Evolutionary conservation across 1,140 invertebrate species (phyloP).

Genomic region (Aphelenchoides avenae): DNA sequence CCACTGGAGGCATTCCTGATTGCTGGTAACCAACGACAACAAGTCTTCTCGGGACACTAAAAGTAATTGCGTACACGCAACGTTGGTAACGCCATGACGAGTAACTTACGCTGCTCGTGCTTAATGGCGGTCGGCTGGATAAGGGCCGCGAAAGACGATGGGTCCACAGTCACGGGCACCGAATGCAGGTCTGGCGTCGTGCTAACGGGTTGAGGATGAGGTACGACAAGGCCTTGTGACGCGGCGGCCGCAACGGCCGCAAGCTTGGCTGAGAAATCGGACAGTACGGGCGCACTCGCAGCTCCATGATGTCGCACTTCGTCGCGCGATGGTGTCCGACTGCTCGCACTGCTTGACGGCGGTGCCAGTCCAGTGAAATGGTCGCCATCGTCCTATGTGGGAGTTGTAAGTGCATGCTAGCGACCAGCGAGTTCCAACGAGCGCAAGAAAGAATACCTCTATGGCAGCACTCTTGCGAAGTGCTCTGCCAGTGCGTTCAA

Average conservation of each 20-base stretch:
- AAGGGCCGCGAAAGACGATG: constrained; percentile 2
- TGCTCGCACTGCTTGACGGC: constrained; percentile 10
- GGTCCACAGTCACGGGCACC: too few relatives aligned
- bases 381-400: constrained; percentile 23
- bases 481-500: constrained; percentile 22
- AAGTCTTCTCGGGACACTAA: too few relatives aligned
- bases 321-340: constrained; percentile 7
- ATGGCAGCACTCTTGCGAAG: constrained; percentile 30
- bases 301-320: background rate
- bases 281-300: background rate
- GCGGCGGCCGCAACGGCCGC: background rate
- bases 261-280: constrained; percentile 3
- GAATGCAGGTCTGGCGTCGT: background rate
- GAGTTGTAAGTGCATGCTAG: too few relatives aligned
- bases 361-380: constrained; percentile 13
- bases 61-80: too few relatives aligned
- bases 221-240: background rate
- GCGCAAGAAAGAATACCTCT: too few relatives aligned
- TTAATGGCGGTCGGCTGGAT: constrained; percentile 2
- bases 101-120: constrained; percentile 8
- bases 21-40: constrained; percentile 1
- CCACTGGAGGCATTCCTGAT: background rate
- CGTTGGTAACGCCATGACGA: too few relatives aligned
- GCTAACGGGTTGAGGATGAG: background rate
- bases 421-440: too few relatives aligned